These are phyloP conservation scores for Noctua comes DNA, from an alignment of 2,888 invertebrate species.

Conservation along the genomic window DNA sequence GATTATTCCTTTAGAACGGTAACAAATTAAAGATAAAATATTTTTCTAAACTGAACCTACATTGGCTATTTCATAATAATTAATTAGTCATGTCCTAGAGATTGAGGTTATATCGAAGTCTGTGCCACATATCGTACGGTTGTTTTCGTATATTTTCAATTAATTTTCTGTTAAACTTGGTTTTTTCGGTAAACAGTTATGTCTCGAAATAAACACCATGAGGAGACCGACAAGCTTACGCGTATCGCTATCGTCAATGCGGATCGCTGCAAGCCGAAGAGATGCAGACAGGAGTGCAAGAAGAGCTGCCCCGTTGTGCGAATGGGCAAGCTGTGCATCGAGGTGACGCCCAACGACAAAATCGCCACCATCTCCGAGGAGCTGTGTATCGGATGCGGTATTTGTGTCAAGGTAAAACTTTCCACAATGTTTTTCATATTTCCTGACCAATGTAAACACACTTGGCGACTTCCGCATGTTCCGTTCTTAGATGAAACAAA, in stretches of 20 bases:
- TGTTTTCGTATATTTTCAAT: slow-evolving; percentile 67
- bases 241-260: slow-evolving; percentile 99
- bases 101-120: slow-evolving; percentile 84
- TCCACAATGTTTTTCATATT: slow-evolving; percentile 26
- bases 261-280: slow-evolving; percentile 99
- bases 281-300: slow-evolving; percentile 99
- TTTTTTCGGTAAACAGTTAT: slow-evolving; percentile 79
- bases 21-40: slow-evolving; percentile 35
- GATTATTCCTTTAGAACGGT: slow-evolving; percentile 51
- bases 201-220: slow-evolving; percentile 92
- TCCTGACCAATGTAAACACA: slow-evolving; percentile 32
- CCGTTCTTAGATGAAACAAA: background rate
- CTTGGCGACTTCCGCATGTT: slow-evolving; percentile 1
- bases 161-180: slow-evolving; percentile 60
- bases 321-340: slow-evolving; percentile 99
- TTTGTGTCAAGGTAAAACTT: slow-evolving; percentile 97
- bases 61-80: slow-evolving; percentile 52
- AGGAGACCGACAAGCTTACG: slow-evolving; percentile 97
- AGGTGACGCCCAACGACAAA: slow-evolving; percentile 98
- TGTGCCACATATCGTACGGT: slow-evolving; percentile 83
- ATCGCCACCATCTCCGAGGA: slow-evolving; percentile 99
- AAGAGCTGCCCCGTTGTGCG: slow-evolving; percentile 99
- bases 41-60: slow-evolving; percentile 38
- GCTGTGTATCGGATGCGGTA: slow-evolving; percentile 99
- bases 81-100: slow-evolving; percentile 67